phyloP scores from a whole-genome alignment of 2,113 vertebrate genomes.

The Globicephala melas region DNA sequence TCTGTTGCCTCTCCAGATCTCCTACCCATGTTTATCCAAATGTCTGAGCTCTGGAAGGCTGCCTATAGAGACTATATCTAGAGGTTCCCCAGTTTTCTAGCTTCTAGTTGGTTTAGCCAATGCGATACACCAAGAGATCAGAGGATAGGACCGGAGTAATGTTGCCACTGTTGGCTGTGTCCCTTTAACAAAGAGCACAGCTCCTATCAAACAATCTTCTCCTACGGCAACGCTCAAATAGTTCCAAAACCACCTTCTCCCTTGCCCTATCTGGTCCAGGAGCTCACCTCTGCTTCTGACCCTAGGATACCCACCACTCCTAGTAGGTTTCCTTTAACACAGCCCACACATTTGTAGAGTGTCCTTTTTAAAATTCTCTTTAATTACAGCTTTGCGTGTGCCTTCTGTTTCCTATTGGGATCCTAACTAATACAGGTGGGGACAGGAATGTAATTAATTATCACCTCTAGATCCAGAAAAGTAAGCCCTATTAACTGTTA shows the following conservation, averaged over 20 bases:
- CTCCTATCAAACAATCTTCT: neutral
- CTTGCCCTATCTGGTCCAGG: neutral
- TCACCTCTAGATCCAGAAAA: neutral
- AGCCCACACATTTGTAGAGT: neutral
- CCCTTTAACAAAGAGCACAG: neutral
- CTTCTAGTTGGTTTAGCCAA: neutral
- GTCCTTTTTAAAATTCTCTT: neutral
- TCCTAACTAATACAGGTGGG: neutral
- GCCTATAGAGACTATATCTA: neutral
- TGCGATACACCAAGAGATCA: neutral
- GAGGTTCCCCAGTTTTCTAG: neutral
- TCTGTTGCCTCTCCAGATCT: neutral
- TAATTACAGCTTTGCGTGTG: neutral
- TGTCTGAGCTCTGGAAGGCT: neutral
- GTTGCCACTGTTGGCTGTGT: neutral
- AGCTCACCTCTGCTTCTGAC: neutral
- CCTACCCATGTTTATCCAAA: neutral
- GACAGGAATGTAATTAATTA: neutral
- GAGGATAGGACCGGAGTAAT: neutral
- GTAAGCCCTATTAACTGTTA: neutral
- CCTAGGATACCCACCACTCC: neutral
- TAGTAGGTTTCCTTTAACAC: neutral
- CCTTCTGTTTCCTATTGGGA: neutral
- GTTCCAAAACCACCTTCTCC: neutral
- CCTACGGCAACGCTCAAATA: neutral